phyloP scores from a whole-genome alignment of 2,113 vertebrate genomes.

The Gallinago jamesoni region DNA sequence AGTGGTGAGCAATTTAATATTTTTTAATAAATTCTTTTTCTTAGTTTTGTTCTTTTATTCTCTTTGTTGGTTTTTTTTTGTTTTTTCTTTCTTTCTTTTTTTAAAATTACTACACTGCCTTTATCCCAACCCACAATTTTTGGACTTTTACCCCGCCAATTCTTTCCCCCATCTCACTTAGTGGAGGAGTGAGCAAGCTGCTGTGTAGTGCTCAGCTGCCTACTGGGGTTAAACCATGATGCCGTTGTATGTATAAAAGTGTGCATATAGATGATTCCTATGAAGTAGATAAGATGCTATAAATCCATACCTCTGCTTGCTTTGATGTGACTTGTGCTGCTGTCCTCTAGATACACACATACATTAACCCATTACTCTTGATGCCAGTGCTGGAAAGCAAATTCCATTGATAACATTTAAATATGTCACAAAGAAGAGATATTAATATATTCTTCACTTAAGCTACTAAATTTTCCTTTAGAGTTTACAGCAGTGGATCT shows the following conservation, averaged over 20 bases:
- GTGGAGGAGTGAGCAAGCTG: rapidly evolving
- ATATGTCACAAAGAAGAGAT: background rate
- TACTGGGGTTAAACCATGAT: rapidly evolving
- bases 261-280: background rate
- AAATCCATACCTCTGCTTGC: background rate
- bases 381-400: background rate
- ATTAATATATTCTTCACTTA: background rate
- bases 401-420: background rate
- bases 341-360: background rate
- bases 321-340: background rate
- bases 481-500: background rate
- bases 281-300: background rate
- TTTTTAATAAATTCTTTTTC: background rate
- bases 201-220: background rate
- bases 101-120: background rate
- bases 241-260: rapidly evolving
- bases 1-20: background rate
- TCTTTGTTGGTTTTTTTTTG: background rate
- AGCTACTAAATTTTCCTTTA: background rate
- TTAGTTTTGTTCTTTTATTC: background rate
- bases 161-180: background rate
- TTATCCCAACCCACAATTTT: background rate
- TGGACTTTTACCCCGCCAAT: rapidly evolving
- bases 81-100: too few relatives aligned
- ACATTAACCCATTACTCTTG: background rate